A percentile compares a stretch with the other conserved stretches of the same genome.
phyloP scores from a whole-genome alignment of 2,113 vertebrate species.

The Oncorhynchus kisutch region DNA sequence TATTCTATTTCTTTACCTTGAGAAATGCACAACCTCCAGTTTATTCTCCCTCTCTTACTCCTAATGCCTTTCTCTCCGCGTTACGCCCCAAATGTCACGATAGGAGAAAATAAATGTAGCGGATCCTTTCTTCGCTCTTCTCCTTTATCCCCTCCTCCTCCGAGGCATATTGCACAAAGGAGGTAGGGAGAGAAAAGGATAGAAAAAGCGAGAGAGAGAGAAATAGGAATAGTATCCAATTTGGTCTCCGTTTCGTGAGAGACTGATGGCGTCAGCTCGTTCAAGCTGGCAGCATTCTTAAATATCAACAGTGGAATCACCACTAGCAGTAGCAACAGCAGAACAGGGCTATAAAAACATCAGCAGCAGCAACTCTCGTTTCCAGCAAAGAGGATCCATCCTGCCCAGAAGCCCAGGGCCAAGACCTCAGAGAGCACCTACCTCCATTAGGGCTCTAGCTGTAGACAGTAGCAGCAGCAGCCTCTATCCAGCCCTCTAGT shows the following conservation, averaged over 20 bases:
- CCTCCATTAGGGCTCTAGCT: conserved; percentile 62
- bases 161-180: conserved; percentile 20
- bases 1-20: conserved; percentile 7
- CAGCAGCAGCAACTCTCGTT: conserved; percentile 25
- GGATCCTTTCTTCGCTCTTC: neutral
- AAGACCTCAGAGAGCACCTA: conserved; percentile 45
- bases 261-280: conserved; percentile 18
- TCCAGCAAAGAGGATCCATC: conserved; percentile 41
- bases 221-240: conserved; percentile 15
- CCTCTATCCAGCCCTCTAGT: conserved; percentile 65
- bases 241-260: neutral
- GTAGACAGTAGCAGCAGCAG: conserved; percentile 52
- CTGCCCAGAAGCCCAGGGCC: conserved; percentile 39
- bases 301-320: conserved; percentile 21
- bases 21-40: conserved; percentile 25
- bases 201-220: neutral
- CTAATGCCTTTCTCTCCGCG: conserved; percentile 1
- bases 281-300: conserved; percentile 27
- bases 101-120: conserved; percentile 5
- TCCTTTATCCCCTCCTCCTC: neutral
- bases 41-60: conserved; percentile 9
- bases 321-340: too few species aligned
- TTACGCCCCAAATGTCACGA: conserved; percentile 16
- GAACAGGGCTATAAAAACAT: neutral
- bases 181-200: neutral